Base-by-base conservation (phyloP, 1,140 invertebrate genomes). In the Sitobion miscanthi region DNA sequence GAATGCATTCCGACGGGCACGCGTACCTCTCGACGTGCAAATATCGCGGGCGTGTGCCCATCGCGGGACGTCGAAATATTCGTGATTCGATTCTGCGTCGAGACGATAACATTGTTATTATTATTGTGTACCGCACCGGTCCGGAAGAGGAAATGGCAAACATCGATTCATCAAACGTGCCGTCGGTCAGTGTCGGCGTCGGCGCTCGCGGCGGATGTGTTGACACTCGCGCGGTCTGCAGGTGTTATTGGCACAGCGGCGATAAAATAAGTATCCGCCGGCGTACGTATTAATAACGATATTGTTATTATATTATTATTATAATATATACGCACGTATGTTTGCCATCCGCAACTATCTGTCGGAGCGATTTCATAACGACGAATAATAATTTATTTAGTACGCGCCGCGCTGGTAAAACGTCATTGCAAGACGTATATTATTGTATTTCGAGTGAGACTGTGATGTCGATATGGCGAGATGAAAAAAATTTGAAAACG, bases 111-210 rank as follows among this genome's bases (percentile, higher is more conserved):
- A 30, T 69, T 35, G 35, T 35, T 35, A 35, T 35, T 35, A 35
- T 35, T 35, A 35, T 35, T 35, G 35, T 35, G 35, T 35, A 35
- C 35, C 35, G 14, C 14, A 35, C 62, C 62, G 11, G 30, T 77
- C 62, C 62, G 62, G 62, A 77, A 77, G 62, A n/a, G 62, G 62
- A 77, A 77, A 77, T n/a, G 30, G 62, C 62, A 77, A 77, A 77
- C 62, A 77, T n/a, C 62, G 62, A 77, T 77, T n/a, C 30, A 77
- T 77, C 62, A n/a, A n/a, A 77, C 62, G 30, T 77, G n/a, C 62
- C 62, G 62, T 77, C 30, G 62, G 62, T n/a, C 62, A 77, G 62
- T n/a, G 25, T 62, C 57, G 57, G 57, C 30, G 52, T 54, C 52
- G 3, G 52, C 23, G 62, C 62, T 77, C 62, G n/a, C 62, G 62